Base-by-base conservation (phyloP, 2,113 vertebrate species). In the Brienomyrus brachyistius region DNA sequence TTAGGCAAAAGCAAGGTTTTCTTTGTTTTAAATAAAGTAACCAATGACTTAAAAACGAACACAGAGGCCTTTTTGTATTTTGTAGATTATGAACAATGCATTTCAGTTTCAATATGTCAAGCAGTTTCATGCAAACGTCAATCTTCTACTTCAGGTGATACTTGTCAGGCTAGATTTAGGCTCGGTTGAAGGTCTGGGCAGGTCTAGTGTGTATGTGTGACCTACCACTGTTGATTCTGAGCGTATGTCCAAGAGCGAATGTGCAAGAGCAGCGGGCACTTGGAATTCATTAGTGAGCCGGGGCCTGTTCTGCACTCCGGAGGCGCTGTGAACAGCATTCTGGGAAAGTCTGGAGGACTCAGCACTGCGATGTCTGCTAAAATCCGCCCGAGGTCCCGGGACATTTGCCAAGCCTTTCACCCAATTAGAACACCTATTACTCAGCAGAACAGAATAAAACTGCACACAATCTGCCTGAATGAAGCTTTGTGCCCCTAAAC, bases 371-470 rank as follows among this genome's bases (percentile, higher is more conserved):
- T 88, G 86, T 47, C 86, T 83, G 86, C 47, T 17, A 43, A 70
- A 74, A 43, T 21, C 48, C 45, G 35, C 70, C 54, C 51, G 89
- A 88, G 90, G 88, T 77, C 51, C 74, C 74, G 90, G 90, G 91
- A 84, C 70, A 27, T 43, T 9, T 2, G 86, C 92, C 83, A 89
- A 86, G 47, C 51, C 90, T 91, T 88, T 89, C 84, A 87, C 90
- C 89, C 91, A 92, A 92, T 92, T 89, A 88, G 48, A 91, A 87
- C 88, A 89, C 77, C 77, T 93, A 90, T 94, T 92, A 91, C 92
- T 92, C 87, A 91, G 74, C 88, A 92, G 86, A 90, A 92, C 85
- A 45, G 54, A 90, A 92, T 89, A 74, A 90, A 90, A 90, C 45
- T 70, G 90, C 56, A 52, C 88, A 87, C 89, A 89, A 74, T 40